Evolutionary conservation across 2,888 invertebrate species (phyloP).

Genomic region (Phorcus lineatus): DNA sequence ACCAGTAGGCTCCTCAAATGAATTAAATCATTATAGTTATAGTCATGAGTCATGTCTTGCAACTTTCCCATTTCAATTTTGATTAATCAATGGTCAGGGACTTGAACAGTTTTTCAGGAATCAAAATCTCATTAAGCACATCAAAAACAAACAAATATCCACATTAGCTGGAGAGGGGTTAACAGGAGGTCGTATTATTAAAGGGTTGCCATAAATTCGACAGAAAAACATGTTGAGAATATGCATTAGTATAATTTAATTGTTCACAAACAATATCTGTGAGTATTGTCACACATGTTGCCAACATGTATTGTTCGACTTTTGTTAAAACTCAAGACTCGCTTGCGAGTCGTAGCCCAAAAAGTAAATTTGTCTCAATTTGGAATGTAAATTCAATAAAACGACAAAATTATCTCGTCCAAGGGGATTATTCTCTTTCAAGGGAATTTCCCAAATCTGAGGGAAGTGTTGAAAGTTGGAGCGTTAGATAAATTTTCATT

Average conservation of each 20-base stretch:
- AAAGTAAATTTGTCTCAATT: conserved; percentile 10
- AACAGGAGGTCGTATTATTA: too few relatives aligned
- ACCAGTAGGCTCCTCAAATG: too few relatives aligned
- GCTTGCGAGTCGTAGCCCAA: not conserved
- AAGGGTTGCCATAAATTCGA: not conserved
- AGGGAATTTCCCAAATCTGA: not conserved
- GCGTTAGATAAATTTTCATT: not conserved
- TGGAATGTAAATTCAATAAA: conserved; percentile 4
- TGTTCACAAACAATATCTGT: not conserved
- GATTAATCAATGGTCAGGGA: too few relatives aligned
- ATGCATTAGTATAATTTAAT: not conserved
- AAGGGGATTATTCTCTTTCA: not conserved
- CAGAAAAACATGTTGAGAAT: not conserved
- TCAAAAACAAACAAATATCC: too few relatives aligned
- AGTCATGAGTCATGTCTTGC: too few relatives aligned
- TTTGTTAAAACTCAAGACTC: too few relatives aligned
- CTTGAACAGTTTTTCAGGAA: too few relatives aligned
- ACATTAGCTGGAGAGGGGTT: too few relatives aligned
- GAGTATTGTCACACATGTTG: not conserved
- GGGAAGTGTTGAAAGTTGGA: not conserved
- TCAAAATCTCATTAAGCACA: too few relatives aligned
- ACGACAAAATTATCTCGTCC: not conserved
- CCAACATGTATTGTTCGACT: not conserved
- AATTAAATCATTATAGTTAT: too few relatives aligned
- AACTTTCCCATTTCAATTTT: too few relatives aligned